Conservation (phyloP, 2,113 vertebrate genomes). For the Andinoacara biseriatus region DNA sequence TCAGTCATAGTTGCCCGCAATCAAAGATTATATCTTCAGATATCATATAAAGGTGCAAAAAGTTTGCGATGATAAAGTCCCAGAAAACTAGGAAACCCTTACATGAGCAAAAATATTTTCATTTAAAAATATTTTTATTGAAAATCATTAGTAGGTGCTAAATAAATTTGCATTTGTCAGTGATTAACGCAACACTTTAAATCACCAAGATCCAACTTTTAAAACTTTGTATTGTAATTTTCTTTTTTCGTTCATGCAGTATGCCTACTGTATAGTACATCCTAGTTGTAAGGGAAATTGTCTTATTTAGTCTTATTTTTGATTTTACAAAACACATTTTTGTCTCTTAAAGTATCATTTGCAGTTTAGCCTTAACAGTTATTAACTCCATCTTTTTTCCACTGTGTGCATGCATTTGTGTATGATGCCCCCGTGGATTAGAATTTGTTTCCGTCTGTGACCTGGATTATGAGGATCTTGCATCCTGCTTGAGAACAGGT, state of each 20-base stretch:
- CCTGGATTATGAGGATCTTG: conserved; percentile 61
- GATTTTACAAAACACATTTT: neutral
- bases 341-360: conserved; percentile 13
- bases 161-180: neutral
- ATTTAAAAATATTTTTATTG: too few relatives aligned
- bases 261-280: neutral
- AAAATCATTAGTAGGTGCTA: neutral
- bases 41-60: neutral
- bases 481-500: conserved; percentile 60
- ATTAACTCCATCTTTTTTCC: neutral
- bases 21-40: neutral
- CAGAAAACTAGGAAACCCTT: neutral
- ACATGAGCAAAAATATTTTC: neutral
- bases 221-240: neutral
- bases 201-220: neutral
- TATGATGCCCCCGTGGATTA: conserved; percentile 36
- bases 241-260: neutral
- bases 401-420: conserved; percentile 18
- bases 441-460: conserved; percentile 47
- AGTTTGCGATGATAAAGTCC: neutral
- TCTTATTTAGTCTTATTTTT: too few relatives aligned
- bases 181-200: neutral
- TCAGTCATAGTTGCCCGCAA: neutral
- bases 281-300: neutral
- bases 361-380: neutral